These are phyloP conservation scores for Ophonus ardosiacus DNA, from an alignment of 2,888 invertebrate genomes.

Conservation along the genomic window DNA sequence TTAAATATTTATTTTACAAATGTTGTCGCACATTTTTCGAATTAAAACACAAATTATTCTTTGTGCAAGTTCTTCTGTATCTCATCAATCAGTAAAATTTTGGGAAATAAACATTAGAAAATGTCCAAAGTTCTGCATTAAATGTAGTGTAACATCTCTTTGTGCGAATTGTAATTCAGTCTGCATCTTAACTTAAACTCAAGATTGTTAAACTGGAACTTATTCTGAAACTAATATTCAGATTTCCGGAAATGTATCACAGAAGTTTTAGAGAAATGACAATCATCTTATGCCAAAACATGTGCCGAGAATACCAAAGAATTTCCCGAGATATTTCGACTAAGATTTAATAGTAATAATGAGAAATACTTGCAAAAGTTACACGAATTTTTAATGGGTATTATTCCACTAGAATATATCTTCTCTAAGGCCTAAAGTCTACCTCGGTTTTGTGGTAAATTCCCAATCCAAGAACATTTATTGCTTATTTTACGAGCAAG, in stretches of 20 bases:
- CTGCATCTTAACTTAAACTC: background rate
- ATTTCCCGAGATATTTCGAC: background rate
- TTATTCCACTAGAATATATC: background rate
- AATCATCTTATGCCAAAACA: constrained; percentile 1
- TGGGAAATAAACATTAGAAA: background rate
- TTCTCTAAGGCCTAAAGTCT: background rate
- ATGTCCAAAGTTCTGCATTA: background rate
- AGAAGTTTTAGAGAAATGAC: constrained; percentile 36
- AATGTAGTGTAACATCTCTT: background rate
- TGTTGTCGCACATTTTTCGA: background rate
- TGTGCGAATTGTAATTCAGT: background rate
- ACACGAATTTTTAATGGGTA: background rate
- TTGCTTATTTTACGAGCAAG: constrained; percentile 21
- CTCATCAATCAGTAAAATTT: background rate
- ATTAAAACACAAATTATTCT: background rate
- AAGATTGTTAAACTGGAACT: constrained; percentile 7
- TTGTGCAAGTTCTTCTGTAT: background rate
- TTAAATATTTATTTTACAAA: background rate
- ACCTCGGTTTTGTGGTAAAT: background rate
- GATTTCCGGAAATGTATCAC: constrained; percentile 50
- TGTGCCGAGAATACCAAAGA: background rate
- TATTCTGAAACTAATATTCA: constrained; percentile 51
- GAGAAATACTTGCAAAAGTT: too few relatives aligned
- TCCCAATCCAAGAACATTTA: constrained; percentile 16
- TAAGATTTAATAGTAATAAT: too few relatives aligned